Evolutionary conservation across 2,113 vertebrate species (phyloP).

Genomic region (Caracal caracal): DNA sequence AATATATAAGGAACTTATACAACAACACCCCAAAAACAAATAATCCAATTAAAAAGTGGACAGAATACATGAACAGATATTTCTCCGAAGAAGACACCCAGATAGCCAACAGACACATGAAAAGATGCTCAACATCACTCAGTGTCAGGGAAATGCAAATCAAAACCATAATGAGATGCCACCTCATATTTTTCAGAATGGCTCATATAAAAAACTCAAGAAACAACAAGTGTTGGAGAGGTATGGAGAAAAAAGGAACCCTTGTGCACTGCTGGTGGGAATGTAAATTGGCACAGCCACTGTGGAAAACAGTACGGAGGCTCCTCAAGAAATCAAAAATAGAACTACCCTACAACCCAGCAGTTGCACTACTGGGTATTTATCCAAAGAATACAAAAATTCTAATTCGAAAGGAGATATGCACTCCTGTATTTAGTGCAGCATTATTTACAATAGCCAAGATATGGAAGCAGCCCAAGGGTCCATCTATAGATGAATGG

Average conservation of each 20-base stretch:
- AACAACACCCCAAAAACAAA: not conserved
- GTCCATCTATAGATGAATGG: not conserved
- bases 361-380: not conserved
- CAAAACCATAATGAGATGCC: not conserved
- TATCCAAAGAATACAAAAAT: not conserved
- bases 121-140: not conserved
- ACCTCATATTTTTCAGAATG: not conserved
- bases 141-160: not conserved
- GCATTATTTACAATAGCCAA: not conserved
- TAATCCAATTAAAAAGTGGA: not conserved
- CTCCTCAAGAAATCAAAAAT: not conserved
- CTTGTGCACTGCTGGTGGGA: not conserved
- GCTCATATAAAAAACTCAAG: not conserved
- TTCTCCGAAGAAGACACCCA: not conserved
- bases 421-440: not conserved
- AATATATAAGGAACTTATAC: not conserved
- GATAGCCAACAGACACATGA: not conserved
- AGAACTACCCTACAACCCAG: not conserved
- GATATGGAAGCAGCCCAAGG: not conserved
- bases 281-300: not conserved
- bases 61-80: not conserved
- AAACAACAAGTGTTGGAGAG: not conserved
- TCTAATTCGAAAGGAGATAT: not conserved
- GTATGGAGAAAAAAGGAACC: not conserved
- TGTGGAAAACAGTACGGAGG: not conserved